These are phyloP conservation scores for Actinia tenebrosa DNA, from an alignment of 64 coral and sea anemone species.

Conservation along the genomic window DNA sequence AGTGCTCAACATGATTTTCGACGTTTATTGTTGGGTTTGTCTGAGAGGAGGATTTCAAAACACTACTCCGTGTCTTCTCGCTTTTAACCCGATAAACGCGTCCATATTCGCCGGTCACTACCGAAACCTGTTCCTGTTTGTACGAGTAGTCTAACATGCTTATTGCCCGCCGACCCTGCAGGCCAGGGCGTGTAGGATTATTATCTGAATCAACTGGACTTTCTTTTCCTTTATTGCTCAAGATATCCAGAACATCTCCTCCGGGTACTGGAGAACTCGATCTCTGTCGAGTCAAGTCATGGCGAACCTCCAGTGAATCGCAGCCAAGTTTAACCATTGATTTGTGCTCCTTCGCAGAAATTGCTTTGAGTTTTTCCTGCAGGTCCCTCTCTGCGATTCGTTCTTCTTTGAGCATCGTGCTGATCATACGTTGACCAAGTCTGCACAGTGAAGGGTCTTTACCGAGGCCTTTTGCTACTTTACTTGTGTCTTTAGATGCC, in stretches of 20 bases:
- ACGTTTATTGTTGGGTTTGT: constrained; percentile 2
- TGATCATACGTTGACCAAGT: constrained; percentile 44
- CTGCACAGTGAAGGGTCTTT: constrained; percentile 31
- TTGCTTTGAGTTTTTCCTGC: constrained; percentile 50
- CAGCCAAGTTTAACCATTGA: constrained; percentile 48
- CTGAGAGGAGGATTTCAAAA: background rate
- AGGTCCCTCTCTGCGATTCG: constrained; percentile 52
- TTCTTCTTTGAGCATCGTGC: constrained; percentile 35
- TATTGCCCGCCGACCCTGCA: background rate
- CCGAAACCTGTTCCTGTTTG: background rate
- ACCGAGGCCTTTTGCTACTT: constrained; percentile 13
- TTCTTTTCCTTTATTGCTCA: background rate
- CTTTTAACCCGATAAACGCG: background rate
- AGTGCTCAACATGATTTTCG: background rate
- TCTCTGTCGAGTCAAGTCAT: constrained; percentile 31
- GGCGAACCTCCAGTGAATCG: constrained; percentile 32
- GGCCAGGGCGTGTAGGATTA: background rate
- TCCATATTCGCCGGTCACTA: background rate
- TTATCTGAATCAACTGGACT: background rate
- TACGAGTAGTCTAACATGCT: constrained; percentile 7
- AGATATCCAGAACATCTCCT: background rate
- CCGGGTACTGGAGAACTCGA: background rate
- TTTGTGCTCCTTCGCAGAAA: constrained; percentile 40
- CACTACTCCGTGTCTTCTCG: background rate
- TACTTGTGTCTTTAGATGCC: constrained; percentile 2